phyloP scores from a whole-genome alignment of 2,797 vertebrate genomes.

The Cryptoblepharus egeriae region DNA sequence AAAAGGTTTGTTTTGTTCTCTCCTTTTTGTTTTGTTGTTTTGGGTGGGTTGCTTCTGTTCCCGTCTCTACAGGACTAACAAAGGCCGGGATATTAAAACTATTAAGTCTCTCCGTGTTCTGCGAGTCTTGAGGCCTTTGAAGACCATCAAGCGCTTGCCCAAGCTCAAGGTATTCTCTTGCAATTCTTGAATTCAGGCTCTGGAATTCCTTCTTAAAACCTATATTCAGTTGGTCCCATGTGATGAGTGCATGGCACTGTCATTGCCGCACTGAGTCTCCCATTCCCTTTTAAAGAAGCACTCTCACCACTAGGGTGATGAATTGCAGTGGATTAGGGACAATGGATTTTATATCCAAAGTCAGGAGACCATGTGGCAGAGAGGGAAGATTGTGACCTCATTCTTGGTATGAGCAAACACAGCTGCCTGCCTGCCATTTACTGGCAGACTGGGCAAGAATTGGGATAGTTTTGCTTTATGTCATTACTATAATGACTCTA shows the following conservation, averaged over 20 bases:
- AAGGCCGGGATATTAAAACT: slow-evolving; percentile 97
- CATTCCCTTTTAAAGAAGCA: background rate
- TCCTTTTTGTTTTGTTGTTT: slow-evolving; percentile 40
- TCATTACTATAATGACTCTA: too few species aligned
- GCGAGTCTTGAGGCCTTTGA: slow-evolving; percentile 93
- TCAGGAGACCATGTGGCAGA: too few species aligned
- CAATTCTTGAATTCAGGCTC: background rate
- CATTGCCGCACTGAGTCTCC: too few species aligned
- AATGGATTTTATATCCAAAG: background rate
- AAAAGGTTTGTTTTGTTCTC: slow-evolving; percentile 5
- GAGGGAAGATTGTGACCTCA: too few species aligned
- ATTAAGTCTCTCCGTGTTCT: slow-evolving; percentile 97
- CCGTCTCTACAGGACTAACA: slow-evolving; percentile 83
- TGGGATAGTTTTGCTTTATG: too few species aligned
- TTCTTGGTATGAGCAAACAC: too few species aligned
- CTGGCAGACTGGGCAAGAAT: too few species aligned
- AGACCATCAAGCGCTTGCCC: slow-evolving; percentile 97
- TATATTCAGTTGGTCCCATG: background rate
- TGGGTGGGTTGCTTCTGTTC: slow-evolving; percentile 49
- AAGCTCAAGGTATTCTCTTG: slow-evolving; percentile 90
- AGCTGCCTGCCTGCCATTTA: too few species aligned
- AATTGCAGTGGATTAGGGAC: background rate
- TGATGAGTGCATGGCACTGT: background rate
- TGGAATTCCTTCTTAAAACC: background rate
- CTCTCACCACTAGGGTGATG: background rate